phyloP scores from a whole-genome alignment of 1,140 invertebrate species.

The Mercenaria mercenaria region DNA sequence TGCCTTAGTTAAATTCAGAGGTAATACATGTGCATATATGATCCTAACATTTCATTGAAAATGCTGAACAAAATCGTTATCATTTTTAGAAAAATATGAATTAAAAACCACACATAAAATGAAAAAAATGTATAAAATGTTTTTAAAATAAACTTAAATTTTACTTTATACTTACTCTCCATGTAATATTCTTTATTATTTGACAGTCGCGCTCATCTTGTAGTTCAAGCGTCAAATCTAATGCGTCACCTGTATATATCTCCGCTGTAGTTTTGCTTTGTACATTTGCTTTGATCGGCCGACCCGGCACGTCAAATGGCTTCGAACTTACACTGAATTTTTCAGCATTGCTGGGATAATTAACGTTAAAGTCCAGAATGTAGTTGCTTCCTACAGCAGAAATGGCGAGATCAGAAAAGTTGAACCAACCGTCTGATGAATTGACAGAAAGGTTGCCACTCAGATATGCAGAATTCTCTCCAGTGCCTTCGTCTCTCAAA shows the following conservation, averaged over 20 bases:
- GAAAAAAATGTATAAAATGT: not conserved
- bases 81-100: too few relatives aligned
- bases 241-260: not conserved
- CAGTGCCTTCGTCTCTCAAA: slow-evolving; percentile 34
- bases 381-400: slow-evolving; percentile 67
- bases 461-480: slow-evolving; percentile 24
- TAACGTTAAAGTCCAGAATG: slow-evolving; percentile 75
- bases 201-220: slow-evolving; percentile 65
- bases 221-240: slow-evolving; percentile 66
- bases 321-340: slow-evolving; percentile 67
- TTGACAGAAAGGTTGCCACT: slow-evolving; percentile 26
- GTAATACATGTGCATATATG: too few relatives aligned
- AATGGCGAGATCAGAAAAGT: slow-evolving; percentile 53
- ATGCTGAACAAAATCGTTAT: too few relatives aligned
- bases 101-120: too few relatives aligned
- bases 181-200: slow-evolving; percentile 58
- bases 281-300: slow-evolving; percentile 59
- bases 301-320: slow-evolving; percentile 42
- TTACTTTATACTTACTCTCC: slow-evolving; percentile 44
- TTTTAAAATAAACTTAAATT: too few relatives aligned
- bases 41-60: too few relatives aligned
- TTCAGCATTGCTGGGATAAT: slow-evolving; percentile 70
- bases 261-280: slow-evolving; percentile 31
- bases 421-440: slow-evolving; percentile 31
- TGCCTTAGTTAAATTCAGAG: too few relatives aligned